Conservation (phyloP, 2,113 vertebrate species). For the Reinhardtius hippoglossoides region DNA sequence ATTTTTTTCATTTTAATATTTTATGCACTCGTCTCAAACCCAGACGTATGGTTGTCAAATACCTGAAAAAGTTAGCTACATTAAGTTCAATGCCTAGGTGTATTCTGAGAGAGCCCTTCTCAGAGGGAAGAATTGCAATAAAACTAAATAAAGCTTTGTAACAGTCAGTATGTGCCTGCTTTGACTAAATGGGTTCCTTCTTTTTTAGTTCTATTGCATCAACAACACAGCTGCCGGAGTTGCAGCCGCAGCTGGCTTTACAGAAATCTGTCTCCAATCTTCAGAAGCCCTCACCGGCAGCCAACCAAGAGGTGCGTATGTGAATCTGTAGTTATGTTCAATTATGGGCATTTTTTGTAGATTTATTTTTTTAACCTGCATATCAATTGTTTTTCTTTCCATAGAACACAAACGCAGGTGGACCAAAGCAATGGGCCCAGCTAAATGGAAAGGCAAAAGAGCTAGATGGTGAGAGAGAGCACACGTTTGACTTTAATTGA, state of each 20-base stretch:
- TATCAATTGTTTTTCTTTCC: slow-evolving; percentile 27
- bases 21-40: too few relatives aligned
- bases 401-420: slow-evolving; percentile 97
- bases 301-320: slow-evolving; percentile 91
- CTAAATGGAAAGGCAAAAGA: slow-evolving; percentile 99
- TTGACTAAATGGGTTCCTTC: not conserved
- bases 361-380: not conserved
- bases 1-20: too few relatives aligned
- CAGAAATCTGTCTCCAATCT: slow-evolving; percentile 99
- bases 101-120: not conserved
- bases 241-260: slow-evolving; percentile 96
- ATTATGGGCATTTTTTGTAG: not conserved
- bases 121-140: not conserved
- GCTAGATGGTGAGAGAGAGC: slow-evolving; percentile 93
- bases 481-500: not conserved
- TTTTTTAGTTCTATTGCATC: slow-evolving; percentile 92
- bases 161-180: not conserved
- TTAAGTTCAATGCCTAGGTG: too few relatives aligned
- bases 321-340: not conserved
- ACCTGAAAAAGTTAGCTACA: too few relatives aligned
- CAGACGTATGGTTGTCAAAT: not conserved
- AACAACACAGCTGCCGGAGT: slow-evolving; percentile 96
- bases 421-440: slow-evolving; percentile 99
- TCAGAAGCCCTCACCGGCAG: slow-evolving; percentile 93
- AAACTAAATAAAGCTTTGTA: not conserved